Evolutionary conservation across 2,797 vertebrate species (phyloP).

Genomic region (Xiphorhynchus erythropygius): DNA sequence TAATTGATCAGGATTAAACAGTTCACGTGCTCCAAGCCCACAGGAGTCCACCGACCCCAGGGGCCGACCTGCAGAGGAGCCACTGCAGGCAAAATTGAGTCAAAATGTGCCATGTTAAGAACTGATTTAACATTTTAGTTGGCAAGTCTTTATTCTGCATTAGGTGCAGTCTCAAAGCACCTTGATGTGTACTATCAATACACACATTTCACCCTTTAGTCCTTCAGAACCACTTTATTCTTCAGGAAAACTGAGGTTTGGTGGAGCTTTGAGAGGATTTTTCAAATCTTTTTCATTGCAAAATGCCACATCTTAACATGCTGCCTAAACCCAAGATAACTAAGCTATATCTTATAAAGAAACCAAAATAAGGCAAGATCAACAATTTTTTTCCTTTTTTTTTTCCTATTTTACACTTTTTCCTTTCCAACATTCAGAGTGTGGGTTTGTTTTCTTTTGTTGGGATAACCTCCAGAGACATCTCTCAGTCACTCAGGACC

Average conservation of each 20-base stretch:
- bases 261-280: not conserved
- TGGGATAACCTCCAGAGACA: not conserved
- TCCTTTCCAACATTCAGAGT: not conserved
- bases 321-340: not conserved
- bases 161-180: not conserved
- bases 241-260: not conserved
- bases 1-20: not conserved
- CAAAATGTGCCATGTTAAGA: accelerated
- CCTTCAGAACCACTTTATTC: not conserved
- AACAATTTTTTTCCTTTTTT: too few species aligned
- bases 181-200: not conserved
- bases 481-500: not conserved
- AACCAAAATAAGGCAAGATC: not conserved
- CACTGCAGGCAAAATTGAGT: accelerated
- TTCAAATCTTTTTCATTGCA: not conserved
- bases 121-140: accelerated
- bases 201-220: not conserved
- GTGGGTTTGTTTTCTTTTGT: not conserved
- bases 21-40: not conserved
- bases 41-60: accelerated
- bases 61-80: not conserved
- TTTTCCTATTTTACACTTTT: not conserved
- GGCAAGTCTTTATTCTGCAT: not conserved
- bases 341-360: not conserved
- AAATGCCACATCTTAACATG: not conserved